Percentiles rank a stretch among this genome's conserved stretches.
Conservation (phyloP, 2,888 invertebrate genomes). For the Meta bourneti region DNA sequence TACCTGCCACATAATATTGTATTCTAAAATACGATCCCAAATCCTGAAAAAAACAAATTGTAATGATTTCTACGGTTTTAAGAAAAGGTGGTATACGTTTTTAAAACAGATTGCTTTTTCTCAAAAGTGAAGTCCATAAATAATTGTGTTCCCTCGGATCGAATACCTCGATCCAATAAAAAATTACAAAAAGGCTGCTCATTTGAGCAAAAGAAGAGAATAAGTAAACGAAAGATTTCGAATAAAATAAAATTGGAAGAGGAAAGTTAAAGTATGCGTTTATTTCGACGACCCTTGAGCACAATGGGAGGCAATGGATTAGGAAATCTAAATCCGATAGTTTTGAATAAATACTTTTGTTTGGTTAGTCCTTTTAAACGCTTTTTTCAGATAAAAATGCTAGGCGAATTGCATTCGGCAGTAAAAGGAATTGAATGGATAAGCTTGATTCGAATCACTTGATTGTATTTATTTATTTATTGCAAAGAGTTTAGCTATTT, state of each 20-base stretch:
- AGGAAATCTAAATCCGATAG: background rate
- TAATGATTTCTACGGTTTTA: too few species aligned
- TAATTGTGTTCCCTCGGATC: background rate
- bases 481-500: background rate
- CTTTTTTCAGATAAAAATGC: background rate
- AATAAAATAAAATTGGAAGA: background rate
- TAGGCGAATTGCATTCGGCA: background rate
- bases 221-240: background rate
- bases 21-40: too few species aligned
- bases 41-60: too few species aligned
- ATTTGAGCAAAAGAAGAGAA: background rate
- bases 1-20: too few species aligned
- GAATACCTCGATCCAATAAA: background rate
- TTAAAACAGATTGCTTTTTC: background rate
- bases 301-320: background rate
- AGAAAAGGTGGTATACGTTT: too few species aligned
- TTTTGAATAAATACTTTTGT: background rate
- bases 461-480: background rate
- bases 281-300: background rate
- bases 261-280: background rate
- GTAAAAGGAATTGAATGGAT: background rate
- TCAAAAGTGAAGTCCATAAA: constrained; percentile 11
- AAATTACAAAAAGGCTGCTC: background rate
- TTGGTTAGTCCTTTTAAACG: background rate
- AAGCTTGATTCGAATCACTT: background rate